Evolutionary conservation across 2,113 vertebrate species (phyloP).

Genomic region (Prionailurus viverrinus): DNA sequence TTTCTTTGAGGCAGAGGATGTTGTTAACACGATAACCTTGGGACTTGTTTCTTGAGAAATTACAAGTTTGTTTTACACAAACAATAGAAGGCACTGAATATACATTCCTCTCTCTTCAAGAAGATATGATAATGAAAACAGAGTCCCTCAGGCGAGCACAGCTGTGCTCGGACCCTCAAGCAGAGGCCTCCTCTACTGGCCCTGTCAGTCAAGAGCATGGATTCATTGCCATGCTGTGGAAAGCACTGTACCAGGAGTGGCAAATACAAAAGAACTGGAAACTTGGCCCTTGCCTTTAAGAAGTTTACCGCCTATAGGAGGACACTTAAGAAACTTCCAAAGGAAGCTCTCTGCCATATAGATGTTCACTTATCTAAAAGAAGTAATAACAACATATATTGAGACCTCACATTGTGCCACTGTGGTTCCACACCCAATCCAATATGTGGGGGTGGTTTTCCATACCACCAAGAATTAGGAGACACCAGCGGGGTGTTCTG

Average conservation of each 20-base stretch:
- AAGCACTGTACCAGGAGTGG: neutral
- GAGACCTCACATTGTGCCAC: neutral
- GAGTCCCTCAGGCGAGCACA: neutral
- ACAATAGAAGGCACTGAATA: neutral
- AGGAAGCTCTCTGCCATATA: neutral
- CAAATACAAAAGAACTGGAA: neutral
- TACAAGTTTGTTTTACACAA: constrained; percentile 10
- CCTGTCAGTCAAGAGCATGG: neutral
- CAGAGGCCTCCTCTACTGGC: neutral
- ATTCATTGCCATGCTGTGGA: too few species aligned
- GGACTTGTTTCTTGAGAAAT: constrained; percentile 46
- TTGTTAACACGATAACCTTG: constrained; percentile 34
- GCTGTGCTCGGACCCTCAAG: neutral
- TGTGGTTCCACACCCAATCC: neutral
- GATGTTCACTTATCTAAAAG: neutral
- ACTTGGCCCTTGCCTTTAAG: neutral
- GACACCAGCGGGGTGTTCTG: neutral
- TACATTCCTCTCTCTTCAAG: neutral
- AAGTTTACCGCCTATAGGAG: neutral
- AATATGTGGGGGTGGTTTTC: neutral
- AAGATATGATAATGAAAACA: neutral
- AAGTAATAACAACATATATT: constrained; percentile 11
- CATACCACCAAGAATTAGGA: neutral
- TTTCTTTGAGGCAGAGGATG: constrained; percentile 35
- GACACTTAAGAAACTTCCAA: neutral